Percentiles rank a stretch among this genome's conserved stretches.
Conservation (phyloP, 2,888 invertebrate genomes). For the Eugnorisma glareosa region DNA sequence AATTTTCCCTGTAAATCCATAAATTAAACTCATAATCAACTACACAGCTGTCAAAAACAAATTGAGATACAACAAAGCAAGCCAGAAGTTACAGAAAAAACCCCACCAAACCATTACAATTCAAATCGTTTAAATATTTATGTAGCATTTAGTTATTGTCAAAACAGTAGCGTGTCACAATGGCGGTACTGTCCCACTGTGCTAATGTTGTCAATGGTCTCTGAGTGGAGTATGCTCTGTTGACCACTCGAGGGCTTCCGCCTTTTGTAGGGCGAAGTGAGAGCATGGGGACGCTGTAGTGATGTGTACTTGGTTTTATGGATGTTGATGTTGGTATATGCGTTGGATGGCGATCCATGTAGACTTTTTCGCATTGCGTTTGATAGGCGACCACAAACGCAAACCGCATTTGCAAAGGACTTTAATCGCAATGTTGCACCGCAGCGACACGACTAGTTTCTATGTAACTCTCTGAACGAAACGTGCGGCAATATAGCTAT, state of each 20-base stretch:
- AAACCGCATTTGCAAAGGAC: background rate
- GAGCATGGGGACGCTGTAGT: conserved; percentile 19
- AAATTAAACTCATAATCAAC: conserved; percentile 17
- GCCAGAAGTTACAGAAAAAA: conserved; percentile 66
- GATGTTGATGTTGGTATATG: background rate
- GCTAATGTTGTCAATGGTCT: conserved; percentile 51
- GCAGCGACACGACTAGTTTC: background rate
- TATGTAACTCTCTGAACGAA: background rate
- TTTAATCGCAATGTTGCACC: background rate
- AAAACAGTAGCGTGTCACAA: conserved; percentile 85
- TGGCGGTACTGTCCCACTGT: conserved; percentile 78
- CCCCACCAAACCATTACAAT: conserved; percentile 66
- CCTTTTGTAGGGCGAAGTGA: conserved; percentile 62
- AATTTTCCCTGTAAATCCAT: background rate
- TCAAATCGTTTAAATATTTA: conserved; percentile 88
- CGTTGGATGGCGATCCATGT: background rate
- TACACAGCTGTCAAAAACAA: conserved; percentile 9
- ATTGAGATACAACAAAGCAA: conserved; percentile 27
- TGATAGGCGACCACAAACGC: background rate
- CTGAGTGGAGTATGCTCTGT: conserved; percentile 73
- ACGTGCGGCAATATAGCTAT: background rate
- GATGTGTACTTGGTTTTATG: conserved; percentile 25
- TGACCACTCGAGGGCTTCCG: conserved; percentile 86
- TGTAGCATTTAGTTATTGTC: conserved; percentile 87
- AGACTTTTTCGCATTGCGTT: background rate